These are phyloP conservation scores for Tachypleus tridentatus DNA, from an alignment of 1,140 invertebrate genomes.

Conservation along the genomic window DNA sequence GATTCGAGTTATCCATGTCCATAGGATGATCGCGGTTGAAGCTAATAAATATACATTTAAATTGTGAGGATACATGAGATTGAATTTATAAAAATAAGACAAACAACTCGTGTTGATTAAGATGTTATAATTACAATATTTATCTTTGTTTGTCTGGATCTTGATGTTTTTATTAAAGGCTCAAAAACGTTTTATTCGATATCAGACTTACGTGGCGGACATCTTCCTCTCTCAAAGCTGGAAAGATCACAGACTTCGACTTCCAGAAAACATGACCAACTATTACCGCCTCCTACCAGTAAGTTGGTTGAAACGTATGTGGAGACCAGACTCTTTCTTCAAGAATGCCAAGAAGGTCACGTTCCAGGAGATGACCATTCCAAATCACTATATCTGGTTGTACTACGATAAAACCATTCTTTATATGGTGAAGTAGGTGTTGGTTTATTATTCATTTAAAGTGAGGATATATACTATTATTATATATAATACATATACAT, in stretches of 20 bases:
- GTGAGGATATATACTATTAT: too few relatives aligned
- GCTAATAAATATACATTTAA: too few relatives aligned
- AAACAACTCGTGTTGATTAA: too few relatives aligned
- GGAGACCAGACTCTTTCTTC: slow-evolving; percentile 26
- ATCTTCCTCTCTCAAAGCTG: slow-evolving; percentile 85
- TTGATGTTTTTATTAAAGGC: too few relatives aligned
- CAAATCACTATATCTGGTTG: slow-evolving; percentile 50
- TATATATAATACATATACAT: too few relatives aligned
- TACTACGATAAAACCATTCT: slow-evolving; percentile 25
- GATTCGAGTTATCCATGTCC: too few relatives aligned
- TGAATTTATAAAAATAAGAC: too few relatives aligned
- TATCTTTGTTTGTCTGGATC: too few relatives aligned
- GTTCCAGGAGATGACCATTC: slow-evolving; percentile 79
- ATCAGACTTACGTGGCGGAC: slow-evolving; percentile 80
- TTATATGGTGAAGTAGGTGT: slow-evolving; percentile 26
- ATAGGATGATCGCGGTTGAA: too few relatives aligned
- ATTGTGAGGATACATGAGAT: too few relatives aligned
- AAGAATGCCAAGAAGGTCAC: slow-evolving; percentile 68
- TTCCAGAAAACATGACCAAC: slow-evolving; percentile 21
- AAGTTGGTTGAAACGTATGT: slow-evolving; percentile 21
- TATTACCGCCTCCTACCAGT: slow-evolving; percentile 21
- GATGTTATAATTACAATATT: too few relatives aligned
- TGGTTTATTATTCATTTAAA: background rate
- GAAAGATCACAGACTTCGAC: slow-evolving; percentile 51
- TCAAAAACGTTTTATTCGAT: slow-evolving; percentile 19